These are phyloP conservation scores for Sarcophaga caerulescens DNA, from an alignment of 2,888 invertebrate species.

Conservation along the genomic window DNA sequence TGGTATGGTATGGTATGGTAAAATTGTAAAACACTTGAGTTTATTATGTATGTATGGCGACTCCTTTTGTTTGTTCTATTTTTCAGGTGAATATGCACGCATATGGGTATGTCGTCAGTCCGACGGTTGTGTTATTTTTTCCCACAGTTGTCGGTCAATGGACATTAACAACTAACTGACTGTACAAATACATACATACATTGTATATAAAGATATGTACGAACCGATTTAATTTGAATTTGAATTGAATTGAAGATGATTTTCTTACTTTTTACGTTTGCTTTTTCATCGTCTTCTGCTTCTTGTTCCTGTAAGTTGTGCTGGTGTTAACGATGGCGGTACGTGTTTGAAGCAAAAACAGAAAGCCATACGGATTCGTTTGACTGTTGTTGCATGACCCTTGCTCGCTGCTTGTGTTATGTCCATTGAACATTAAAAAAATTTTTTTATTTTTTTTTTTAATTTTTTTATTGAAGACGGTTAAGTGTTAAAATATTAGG, in stretches of 20 bases:
- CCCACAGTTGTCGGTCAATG: constrained; percentile 60
- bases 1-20: no score
- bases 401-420: background rate
- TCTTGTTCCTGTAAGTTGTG: constrained; percentile 19
- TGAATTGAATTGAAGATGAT: constrained; percentile 26
- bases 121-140: constrained; percentile 51
- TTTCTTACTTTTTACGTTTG: constrained; percentile 3
- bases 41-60: constrained; percentile 42
- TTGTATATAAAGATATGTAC: no score
- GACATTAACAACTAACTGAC: constrained; percentile 23
- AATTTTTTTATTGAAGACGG: background rate
- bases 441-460: background rate
- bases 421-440: background rate
- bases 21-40: constrained; percentile 74
- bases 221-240: constrained; percentile 29
- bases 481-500: no score
- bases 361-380: constrained; percentile 16
- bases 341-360: constrained; percentile 40
- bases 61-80: background rate
- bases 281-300: background rate
- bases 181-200: background rate
- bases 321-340: constrained; percentile 39
- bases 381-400: background rate
- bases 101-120: background rate
- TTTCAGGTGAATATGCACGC: background rate